Evolutionary conservation across 2,888 invertebrate species (phyloP), one percentile per base, ranked within the genome.

Genomic region (Sympetrum striolatum): DNA sequence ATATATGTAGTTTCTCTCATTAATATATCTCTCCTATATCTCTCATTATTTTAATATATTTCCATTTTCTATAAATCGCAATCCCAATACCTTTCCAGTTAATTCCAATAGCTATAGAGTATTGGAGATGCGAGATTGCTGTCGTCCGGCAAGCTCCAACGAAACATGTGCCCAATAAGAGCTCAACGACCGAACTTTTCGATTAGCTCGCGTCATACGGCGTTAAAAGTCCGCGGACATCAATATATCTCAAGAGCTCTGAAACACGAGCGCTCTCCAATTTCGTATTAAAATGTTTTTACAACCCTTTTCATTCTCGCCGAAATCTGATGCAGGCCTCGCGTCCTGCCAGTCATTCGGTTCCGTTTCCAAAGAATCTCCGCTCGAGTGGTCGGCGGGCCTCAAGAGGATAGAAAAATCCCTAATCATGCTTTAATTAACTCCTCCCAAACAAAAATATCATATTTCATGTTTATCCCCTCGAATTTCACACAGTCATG

Each of bases 371-470:
- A 73, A 73, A 73, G 31, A 73, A 25, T 73, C 73, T 73, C 73
- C 73, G 31, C 73, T 73, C 73, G 12, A 73, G 73, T 22, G 73
- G 73, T 73, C 73, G 73, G 73, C 31, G 10, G 25, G 73, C 12
- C 73, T 31, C 10, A 73, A 64, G 64, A 8, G n/a, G 22, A 58
- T 12, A 58, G 82, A 31, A 82, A 82, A 82, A 82, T 31, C 58
- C 53, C 82, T 82, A 82, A 82, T 82, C 82, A 82, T 82, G 82
- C 82, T 82, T 82, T 82, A 82, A 82, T 82, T 82, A 82, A 82
- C 82, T 82, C 82, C 82, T 82, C 82, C 82, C 82, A 58, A 82
- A 82, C 82, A 82, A 44, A 82, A 82, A 82, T 82, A 82, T 82
- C 82, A 82, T 82, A 82, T 82, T 82, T 58, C 82, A 82, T 82